Conservation (phyloP, 2,113 vertebrate genomes). For the Mustela nigripes region DNA sequence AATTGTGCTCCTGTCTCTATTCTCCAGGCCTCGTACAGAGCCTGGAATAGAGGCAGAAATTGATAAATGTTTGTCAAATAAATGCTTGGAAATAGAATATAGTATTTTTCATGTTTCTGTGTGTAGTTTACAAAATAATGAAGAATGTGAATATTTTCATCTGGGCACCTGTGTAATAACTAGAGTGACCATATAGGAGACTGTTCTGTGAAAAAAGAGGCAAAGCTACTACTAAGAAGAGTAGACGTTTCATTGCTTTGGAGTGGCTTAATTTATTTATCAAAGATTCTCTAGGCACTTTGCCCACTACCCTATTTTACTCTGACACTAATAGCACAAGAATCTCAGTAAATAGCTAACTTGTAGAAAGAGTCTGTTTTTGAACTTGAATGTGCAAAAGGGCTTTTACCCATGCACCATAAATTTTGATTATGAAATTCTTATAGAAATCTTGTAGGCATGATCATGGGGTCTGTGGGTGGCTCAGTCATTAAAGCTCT, state of each 20-base stretch:
- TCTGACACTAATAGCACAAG: neutral
- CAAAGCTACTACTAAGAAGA: constrained; percentile 4
- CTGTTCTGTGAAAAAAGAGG: neutral
- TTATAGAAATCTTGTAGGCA: neutral
- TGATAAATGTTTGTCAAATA: constrained; percentile 33
- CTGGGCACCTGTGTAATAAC: neutral
- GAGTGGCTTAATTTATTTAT: constrained; percentile 39
- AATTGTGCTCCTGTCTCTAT: neutral
- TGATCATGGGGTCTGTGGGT: neutral
- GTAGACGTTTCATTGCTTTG: neutral
- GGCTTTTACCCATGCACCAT: neutral
- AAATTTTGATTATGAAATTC: neutral
- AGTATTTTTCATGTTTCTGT: neutral
- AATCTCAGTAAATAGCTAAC: constrained; percentile 41
- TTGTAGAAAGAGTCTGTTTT: constrained; percentile 29
- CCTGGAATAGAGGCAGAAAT: neutral
- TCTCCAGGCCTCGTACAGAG: neutral
- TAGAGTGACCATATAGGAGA: neutral
- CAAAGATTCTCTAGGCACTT: constrained; percentile 22
- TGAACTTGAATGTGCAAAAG: neutral
- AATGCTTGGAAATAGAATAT: constrained; percentile 8
- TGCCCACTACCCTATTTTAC: constrained; percentile 31
- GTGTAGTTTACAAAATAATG: neutral
- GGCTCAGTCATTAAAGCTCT: neutral
- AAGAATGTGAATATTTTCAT: constrained; percentile 26